phyloP scores from a whole-genome alignment of 2,797 vertebrate genomes.

The Clangula hyemalis region DNA sequence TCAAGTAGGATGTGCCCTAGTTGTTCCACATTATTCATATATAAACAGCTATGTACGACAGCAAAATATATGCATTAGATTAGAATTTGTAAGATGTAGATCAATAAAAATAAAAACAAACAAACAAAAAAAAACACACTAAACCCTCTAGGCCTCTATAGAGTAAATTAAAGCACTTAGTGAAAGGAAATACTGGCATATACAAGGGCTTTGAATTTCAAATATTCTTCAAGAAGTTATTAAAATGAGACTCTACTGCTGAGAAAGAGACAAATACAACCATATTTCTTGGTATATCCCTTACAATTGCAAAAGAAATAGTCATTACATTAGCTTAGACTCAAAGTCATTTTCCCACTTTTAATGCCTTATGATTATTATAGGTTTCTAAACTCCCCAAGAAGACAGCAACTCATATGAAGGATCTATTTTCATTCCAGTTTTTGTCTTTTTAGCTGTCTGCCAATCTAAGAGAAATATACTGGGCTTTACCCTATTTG shows the following conservation, averaged over 20 bases:
- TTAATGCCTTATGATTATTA: constrained; percentile 20
- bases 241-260: background rate
- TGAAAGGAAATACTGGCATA: constrained; percentile 42
- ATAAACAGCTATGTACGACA: background rate
- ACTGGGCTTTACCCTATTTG: background rate
- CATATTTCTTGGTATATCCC: background rate
- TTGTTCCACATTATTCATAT: background rate
- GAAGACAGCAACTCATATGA: background rate
- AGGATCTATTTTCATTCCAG: background rate
- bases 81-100: constrained; percentile 31
- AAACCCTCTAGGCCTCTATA: constrained; percentile 38
- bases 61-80: constrained; percentile 16
- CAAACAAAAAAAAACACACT: background rate
- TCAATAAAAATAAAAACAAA: background rate
- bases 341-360: constrained; percentile 6
- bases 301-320: constrained; percentile 11
- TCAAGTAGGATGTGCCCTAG: background rate
- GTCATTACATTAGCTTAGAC: constrained; percentile 22
- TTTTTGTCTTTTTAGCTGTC: background rate
- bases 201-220: constrained; percentile 45
- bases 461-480: background rate
- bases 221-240: constrained; percentile 54
- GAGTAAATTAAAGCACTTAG: constrained; percentile 63
- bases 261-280: constrained; percentile 22
- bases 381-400: background rate